Evolutionary conservation across 92 coral and sea anemone species (phyloP).

Genomic region (Virgularia gustaviana): DNA sequence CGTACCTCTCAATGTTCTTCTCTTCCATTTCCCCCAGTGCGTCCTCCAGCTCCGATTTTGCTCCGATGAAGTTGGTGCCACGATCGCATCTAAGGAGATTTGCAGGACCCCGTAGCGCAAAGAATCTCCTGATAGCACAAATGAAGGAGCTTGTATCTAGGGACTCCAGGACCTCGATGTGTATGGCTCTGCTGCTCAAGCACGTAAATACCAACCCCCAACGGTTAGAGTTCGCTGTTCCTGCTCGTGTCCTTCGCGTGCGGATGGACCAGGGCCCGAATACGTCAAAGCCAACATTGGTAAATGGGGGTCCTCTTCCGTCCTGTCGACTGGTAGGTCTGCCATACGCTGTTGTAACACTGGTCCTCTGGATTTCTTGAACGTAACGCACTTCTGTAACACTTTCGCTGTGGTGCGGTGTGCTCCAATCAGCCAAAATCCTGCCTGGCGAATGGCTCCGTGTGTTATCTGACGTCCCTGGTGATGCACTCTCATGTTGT

Average conservation of each 20-base stretch:
- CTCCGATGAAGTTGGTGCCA: slow-evolving; percentile 36
- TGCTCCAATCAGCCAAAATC: slow-evolving; percentile 45
- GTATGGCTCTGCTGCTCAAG: too few relatives aligned
- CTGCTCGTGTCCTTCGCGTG: slow-evolving; percentile 27
- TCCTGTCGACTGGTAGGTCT: too few relatives aligned
- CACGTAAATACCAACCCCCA: too few relatives aligned
- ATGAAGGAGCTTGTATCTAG: slow-evolving; percentile 18
- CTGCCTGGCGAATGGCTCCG: too few relatives aligned
- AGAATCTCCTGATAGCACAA: too few relatives aligned
- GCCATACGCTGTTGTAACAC: too few relatives aligned
- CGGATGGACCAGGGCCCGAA: too few relatives aligned
- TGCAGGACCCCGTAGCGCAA: slow-evolving; percentile 12
- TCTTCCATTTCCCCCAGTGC: not conserved
- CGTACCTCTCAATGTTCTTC: not conserved
- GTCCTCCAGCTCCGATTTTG: slow-evolving; percentile 8
- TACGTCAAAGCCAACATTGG: too few relatives aligned
- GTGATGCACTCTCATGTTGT: too few relatives aligned
- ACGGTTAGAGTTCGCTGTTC: too few relatives aligned
- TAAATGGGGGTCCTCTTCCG: too few relatives aligned
- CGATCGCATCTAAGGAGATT: slow-evolving; percentile 14
- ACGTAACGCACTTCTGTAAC: slow-evolving; percentile 15
- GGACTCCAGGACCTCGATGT: not conserved
- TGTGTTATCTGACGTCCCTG: too few relatives aligned
- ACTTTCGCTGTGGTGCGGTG: slow-evolving; percentile 27
- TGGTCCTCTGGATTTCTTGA: slow-evolving; percentile 40